Evolutionary conservation across 2,797 vertebrate species (phyloP), one percentile per base, ranked within the genome.

Genomic region (Lithobates pipiens): DNA sequence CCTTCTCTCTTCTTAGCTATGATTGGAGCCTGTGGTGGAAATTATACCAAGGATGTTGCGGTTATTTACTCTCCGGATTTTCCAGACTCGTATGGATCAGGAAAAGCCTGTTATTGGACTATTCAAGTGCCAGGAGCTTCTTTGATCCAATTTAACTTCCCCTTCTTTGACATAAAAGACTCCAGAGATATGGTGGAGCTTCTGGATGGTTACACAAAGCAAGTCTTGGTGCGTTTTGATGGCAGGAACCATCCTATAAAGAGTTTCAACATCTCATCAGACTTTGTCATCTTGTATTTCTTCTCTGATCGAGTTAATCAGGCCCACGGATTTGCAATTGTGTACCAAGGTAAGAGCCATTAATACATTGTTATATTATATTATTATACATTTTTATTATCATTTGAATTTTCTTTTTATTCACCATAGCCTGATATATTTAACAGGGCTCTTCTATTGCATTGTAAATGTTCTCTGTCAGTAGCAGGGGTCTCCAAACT

Each of bases 11-110:
- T 67, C 88, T n/a, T 91, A 99, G 98, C 97, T 27, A 96, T 95
- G 9, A 96, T 98, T 0, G 98, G 98, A 0, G 94, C 97, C 80
- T 99, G 98, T 11, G 98, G 98, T 18, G 98, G 98, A 57, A 99
- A 99, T 92, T 99, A 98, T 91, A 94, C 95, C 0, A 91, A 95
- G 82, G 92, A 95, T 44, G 95, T 96, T 0, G 95, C 93, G 0
- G 96, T 98, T 34, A 95, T 99, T 90, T 99, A 99, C 88, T 99
- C 98, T 27, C 98, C 98, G 0, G 97, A 99, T 91, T 99, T 99
- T 83, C 98, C 98, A 0, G 98, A 99, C 90, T 95, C 95, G 32
- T 99, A 99, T 0, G 92, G 91, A 5, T 91, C 96, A 0, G 95
- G 96, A 13, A 95, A 96, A 15, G 97, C 96, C 83, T 99, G 98